Conservation (phyloP, 2,113 vertebrate genomes). For the Ia io region DNA sequence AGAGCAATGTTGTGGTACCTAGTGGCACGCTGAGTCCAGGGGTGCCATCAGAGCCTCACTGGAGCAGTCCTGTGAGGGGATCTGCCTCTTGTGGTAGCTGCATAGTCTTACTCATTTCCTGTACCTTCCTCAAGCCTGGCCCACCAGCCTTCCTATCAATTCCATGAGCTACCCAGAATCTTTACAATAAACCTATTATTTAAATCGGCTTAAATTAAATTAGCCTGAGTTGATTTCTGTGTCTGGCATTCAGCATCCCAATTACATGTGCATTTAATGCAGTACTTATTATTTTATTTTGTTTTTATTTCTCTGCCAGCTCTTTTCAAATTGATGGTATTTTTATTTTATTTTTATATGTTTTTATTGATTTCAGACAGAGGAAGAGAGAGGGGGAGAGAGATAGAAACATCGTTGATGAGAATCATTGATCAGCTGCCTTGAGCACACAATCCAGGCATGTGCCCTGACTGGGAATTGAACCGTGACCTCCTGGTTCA, state of each 20-base stretch:
- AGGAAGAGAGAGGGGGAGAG: too few relatives aligned
- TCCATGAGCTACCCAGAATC: background rate
- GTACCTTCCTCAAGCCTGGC: background rate
- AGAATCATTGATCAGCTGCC: too few relatives aligned
- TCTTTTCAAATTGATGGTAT: background rate
- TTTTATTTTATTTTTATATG: too few relatives aligned
- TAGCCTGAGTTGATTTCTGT: background rate
- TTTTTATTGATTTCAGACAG: too few relatives aligned
- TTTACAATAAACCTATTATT: background rate
- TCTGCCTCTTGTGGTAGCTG: background rate
- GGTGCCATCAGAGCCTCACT: too few relatives aligned
- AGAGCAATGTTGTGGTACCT: accelerated
- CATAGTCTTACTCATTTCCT: background rate
- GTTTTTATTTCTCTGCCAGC: background rate
- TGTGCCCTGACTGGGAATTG: too few relatives aligned
- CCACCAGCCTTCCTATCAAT: background rate
- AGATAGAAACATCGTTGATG: too few relatives aligned
- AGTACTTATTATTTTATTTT: background rate
- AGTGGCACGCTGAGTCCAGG: background rate
- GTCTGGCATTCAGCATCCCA: background rate
- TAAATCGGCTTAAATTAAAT: background rate
- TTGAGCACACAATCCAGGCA: too few relatives aligned
- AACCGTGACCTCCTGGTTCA: too few relatives aligned
- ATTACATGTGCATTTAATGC: background rate
- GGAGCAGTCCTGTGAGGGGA: background rate